Conservation (phyloP, 2,888 invertebrate genomes). For the Dione juno region DNA sequence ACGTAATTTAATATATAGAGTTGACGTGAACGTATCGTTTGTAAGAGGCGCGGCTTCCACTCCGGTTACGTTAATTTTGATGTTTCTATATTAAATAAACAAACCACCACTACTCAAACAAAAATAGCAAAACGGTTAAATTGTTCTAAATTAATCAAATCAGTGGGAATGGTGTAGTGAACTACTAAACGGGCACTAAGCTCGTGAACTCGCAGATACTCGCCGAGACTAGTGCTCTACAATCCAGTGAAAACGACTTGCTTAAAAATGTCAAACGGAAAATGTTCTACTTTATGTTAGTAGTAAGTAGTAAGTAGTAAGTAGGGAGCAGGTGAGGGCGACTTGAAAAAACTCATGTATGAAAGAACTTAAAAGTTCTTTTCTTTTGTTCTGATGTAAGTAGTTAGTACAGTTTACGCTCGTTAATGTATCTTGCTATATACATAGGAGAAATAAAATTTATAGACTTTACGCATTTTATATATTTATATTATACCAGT, state of each 20-base stretch:
- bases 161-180: slow-evolving; percentile 8
- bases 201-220: neutral
- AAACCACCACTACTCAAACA: too few relatives aligned
- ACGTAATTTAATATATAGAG: too few relatives aligned
- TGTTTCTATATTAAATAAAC: too few relatives aligned
- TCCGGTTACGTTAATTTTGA: too few relatives aligned
- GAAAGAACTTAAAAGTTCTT: neutral
- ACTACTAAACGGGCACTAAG: neutral
- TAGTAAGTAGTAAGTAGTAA: neutral
- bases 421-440: neutral
- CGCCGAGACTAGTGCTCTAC: neutral
- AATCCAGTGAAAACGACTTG: slow-evolving; percentile 10
- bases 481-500: too few relatives aligned
- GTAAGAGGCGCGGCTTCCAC: too few relatives aligned
- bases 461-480: too few relatives aligned
- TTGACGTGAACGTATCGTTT: too few relatives aligned
- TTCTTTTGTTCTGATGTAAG: slow-evolving; percentile 6
- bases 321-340: slow-evolving; percentile 8
- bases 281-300: slow-evolving; percentile 14
- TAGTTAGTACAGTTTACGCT: neutral
- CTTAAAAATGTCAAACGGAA: slow-evolving; percentile 28
- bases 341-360: neutral
- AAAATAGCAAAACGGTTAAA: neutral
- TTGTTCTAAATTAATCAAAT: slow-evolving; percentile 13
- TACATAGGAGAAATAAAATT: neutral